Conservation (phyloP, 2,888 invertebrate genomes). For the Polymixis lichenea region DNA sequence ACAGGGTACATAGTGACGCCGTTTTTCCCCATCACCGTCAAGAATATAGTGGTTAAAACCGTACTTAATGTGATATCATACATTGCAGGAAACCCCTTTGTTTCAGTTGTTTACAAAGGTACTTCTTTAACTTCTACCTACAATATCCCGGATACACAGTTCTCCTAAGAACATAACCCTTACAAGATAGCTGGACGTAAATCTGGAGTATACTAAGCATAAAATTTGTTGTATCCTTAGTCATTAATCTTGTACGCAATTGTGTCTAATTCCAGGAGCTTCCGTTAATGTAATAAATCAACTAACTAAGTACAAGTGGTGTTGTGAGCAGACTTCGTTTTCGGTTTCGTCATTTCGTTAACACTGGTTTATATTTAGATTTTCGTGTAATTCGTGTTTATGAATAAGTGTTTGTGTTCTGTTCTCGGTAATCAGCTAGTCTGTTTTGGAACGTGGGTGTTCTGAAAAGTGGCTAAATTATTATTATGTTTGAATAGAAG, state of each 20-base stretch:
- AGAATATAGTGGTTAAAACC: background rate
- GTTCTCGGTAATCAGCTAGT: constrained; percentile 2
- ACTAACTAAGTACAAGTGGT: constrained; percentile 72
- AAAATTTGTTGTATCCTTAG: constrained; percentile 80
- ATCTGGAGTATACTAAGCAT: constrained; percentile 76
- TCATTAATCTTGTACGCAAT: constrained; percentile 84
- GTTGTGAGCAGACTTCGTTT: constrained; percentile 57
- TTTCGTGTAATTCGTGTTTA: constrained; percentile 20
- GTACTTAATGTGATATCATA: background rate
- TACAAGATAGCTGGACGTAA: constrained; percentile 63
- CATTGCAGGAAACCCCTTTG: background rate
- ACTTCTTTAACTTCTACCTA: constrained; percentile 1
- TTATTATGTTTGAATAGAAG: background rate
- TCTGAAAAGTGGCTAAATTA: background rate
- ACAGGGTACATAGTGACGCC: background rate
- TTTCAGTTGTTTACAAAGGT: background rate
- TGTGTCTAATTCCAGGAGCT: constrained; percentile 84
- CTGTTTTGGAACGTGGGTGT: background rate
- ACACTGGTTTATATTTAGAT: constrained; percentile 57
- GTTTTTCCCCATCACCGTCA: background rate
- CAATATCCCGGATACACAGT: background rate
- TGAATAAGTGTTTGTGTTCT: constrained; percentile 11
- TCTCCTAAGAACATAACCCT: constrained; percentile 44
- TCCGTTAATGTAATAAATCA: constrained; percentile 83
- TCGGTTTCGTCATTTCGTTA: constrained; percentile 54